Evolutionary conservation across 92 coral and sea anemone genomes (phyloP).

Genomic region (Isaurus tuberculatus): DNA sequence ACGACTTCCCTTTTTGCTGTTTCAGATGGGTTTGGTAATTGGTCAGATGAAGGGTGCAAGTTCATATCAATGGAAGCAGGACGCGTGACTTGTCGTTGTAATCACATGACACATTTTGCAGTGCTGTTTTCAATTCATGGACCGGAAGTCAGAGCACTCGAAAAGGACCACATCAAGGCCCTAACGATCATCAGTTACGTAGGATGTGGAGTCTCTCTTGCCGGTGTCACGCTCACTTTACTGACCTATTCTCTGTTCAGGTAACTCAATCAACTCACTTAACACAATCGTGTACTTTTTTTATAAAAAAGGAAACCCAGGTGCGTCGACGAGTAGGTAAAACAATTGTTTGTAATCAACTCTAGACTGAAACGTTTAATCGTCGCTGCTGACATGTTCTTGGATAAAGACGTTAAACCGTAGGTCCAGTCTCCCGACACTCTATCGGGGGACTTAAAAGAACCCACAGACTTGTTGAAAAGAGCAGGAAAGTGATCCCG

Average conservation of each 20-base stretch:
- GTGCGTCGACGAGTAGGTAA: too few relatives aligned
- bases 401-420: too few relatives aligned
- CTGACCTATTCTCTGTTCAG: slow-evolving; percentile 59
- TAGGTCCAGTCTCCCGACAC: too few relatives aligned
- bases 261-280: slow-evolving; percentile 25
- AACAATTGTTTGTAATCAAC: too few relatives aligned
- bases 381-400: too few relatives aligned
- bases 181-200: slow-evolving; percentile 60
- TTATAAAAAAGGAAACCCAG: too few relatives aligned
- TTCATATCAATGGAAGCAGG: slow-evolving; percentile 37
- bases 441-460: too few relatives aligned
- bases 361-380: too few relatives aligned
- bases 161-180: slow-evolving; percentile 44
- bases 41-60: slow-evolving; percentile 60
- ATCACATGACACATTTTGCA: slow-evolving; percentile 70
- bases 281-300: too few relatives aligned
- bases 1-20: too few relatives aligned
- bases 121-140: slow-evolving; percentile 59
- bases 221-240: slow-evolving; percentile 52
- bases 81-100: slow-evolving; percentile 53
- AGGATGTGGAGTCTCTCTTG: slow-evolving; percentile 58
- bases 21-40: slow-evolving; percentile 63
- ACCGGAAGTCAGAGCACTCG: slow-evolving; percentile 29
- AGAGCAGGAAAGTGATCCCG: too few relatives aligned
- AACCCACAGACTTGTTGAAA: too few relatives aligned